phyloP scores from a whole-genome alignment of 2,113 vertebrate genomes.

The Rynchops niger region DNA sequence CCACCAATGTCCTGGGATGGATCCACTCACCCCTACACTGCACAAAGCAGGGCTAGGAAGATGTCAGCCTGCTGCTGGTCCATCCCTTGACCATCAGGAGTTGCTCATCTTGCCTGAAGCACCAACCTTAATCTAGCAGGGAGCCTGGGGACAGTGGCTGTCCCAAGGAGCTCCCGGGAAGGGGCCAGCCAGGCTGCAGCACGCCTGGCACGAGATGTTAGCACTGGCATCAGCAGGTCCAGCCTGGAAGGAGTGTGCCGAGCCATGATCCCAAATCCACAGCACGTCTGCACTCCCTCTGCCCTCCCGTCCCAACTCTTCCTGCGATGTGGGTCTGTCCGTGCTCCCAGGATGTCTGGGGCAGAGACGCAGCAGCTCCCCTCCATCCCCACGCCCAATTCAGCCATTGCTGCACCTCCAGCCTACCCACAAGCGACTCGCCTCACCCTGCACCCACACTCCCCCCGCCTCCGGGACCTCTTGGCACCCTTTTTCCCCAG shows the following conservation, averaged over 20 bases:
- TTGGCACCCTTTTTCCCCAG: neutral
- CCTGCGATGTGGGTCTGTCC: fast-evolving
- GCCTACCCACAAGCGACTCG: neutral
- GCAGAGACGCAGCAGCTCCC: neutral
- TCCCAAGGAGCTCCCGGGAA: neutral
- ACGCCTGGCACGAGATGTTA: fast-evolving
- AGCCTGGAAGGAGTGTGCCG: neutral
- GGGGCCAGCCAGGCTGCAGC: neutral
- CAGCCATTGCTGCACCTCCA: neutral
- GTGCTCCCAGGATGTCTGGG: neutral
- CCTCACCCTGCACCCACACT: neutral
- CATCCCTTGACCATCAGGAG: neutral
- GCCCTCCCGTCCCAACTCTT: neutral
- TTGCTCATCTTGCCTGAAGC: neutral
- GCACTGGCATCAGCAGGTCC: neutral
- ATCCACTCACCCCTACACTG: neutral
- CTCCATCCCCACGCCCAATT: neutral
- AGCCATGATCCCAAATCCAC: neutral
- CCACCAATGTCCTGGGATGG: neutral
- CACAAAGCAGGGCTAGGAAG: neutral
- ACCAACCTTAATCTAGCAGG: neutral
- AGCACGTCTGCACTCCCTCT: neutral
- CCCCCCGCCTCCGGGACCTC: neutral
- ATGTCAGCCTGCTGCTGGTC: neutral
- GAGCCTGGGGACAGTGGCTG: neutral